These are phyloP conservation scores for Bos indicus DNA, from an alignment of 2,113 vertebrate genomes.

Conservation along the genomic window DNA sequence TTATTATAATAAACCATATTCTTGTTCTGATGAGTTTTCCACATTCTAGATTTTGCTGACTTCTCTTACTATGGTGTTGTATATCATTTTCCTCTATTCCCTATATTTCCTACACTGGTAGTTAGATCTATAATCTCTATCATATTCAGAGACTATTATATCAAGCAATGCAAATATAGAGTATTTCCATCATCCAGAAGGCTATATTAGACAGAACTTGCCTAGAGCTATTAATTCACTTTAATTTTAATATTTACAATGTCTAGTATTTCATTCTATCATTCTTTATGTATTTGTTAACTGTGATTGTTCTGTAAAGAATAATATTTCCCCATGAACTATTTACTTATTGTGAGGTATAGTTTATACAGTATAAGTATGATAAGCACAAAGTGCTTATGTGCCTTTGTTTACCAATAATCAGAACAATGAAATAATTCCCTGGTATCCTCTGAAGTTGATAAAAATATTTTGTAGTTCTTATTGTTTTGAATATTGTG, in stretches of 20 bases:
- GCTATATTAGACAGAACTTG: neutral
- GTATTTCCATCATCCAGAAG: neutral
- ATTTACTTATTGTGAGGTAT: neutral
- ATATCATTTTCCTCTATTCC: neutral
- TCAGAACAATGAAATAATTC: slow-evolving; percentile 1
- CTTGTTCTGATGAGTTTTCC: neutral
- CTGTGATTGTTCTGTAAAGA: slow-evolving; percentile 2
- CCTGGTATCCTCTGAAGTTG: neutral
- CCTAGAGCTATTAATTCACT: neutral
- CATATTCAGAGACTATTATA: neutral
- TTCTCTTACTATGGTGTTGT: neutral
- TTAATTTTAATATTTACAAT: slow-evolving; percentile 5
- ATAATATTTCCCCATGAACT: neutral
- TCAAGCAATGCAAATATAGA: neutral
- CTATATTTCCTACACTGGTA: neutral
- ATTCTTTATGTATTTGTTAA: neutral
- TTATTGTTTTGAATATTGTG: neutral
- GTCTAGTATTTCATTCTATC: neutral
- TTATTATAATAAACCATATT: neutral
- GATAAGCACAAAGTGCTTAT: neutral
- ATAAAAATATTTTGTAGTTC: neutral
- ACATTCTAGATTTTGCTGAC: neutral
- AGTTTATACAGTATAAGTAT: neutral
- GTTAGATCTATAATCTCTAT: neutral
- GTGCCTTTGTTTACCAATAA: neutral